Percentiles rank a stretch among this genome's conserved stretches.
Evolutionary conservation across 2,797 vertebrate species (phyloP).

Genomic region (Meriones psammophilus): DNA sequence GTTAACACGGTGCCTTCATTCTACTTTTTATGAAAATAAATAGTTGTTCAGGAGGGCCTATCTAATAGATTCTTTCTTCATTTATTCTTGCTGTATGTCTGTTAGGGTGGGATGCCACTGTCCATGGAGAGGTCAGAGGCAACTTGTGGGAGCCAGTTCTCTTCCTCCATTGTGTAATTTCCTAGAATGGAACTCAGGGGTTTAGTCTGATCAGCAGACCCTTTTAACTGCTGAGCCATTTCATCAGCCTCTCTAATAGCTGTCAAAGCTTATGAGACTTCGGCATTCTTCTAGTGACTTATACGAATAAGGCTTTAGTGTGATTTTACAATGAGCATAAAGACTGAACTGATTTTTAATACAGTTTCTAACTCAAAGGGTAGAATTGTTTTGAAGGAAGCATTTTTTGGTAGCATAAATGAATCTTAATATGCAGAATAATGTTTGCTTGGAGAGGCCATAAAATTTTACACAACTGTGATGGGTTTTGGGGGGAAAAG

Average conservation of each 20-base stretch:
- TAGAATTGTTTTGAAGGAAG: not conserved
- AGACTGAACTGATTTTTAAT: constrained; percentile 11
- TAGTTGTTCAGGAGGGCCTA: not conserved
- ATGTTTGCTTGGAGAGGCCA: not conserved
- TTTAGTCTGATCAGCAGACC: not conserved
- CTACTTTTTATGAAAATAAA: constrained; percentile 41
- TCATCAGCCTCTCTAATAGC: not conserved
- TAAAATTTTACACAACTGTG: constrained; percentile 21
- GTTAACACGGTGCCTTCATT: not conserved
- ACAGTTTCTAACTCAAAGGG: not conserved
- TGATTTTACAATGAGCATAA: constrained; percentile 5
- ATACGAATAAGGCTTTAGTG: not conserved
- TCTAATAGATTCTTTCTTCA: not conserved
- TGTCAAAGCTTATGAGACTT: not conserved
- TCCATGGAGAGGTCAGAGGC: not conserved
- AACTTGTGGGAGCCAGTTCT: not conserved
- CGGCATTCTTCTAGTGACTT: not conserved
- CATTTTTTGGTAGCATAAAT: not conserved
- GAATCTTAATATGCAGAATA: constrained; percentile 33
- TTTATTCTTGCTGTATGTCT: not conserved
- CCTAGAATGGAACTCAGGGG: not conserved
- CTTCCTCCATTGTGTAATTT: not conserved
- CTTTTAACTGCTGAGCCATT: too few relatives aligned
- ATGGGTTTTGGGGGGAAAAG: not conserved
- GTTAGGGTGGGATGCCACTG: not conserved